Base-by-base conservation (phyloP, 2,113 vertebrate species). In the Phoenicopterus ruber region DNA sequence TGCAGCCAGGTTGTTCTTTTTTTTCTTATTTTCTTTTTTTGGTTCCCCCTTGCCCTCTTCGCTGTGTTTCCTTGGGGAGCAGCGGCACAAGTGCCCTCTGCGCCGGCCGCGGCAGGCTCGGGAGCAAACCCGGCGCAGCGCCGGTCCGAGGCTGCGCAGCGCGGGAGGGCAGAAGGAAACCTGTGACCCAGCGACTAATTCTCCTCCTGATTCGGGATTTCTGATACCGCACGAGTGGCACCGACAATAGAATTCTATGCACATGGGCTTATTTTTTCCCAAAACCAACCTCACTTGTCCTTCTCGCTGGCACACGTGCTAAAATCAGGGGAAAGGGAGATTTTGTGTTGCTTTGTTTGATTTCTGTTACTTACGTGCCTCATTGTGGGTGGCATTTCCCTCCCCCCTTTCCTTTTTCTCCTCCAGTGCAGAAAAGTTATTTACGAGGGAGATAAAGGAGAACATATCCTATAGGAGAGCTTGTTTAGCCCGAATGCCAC, bases 381-480 rank as follows among this genome's bases (percentile, higher is more conserved):
- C 83, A 2, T 11, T 50, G 71, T 83, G 73, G 85, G 86, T 95
- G 82, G 90, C 49, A 90, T 78, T 73, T 76, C 87, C 62, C 49
- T 70, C 32, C 40, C 50, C 29, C 55, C 32, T 36, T 69, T 69
- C 81, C 63, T 91, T 36, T 80, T 78, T 19, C 31, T 47, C 70
- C 69, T 66, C 52, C 44, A 62, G 31, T 21, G 42, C 36, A 93
- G 77, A 78, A 94, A 29, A 83, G 13, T 91, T 85, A 87, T 96
- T 95, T 72, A 66, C 2, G 13, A 91, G 93, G 54, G 67, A 92
- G 69, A 67, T 73, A 91, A 86, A 76, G 62, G 58, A 57, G 59
- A 70, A 79, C 20, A 34, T 22, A 62, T 36, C 76, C 72, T 66
- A 40, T 25, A 44, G 31, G 47, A 63, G 26, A 63, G 52, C 69